phyloP scores from a whole-genome alignment of 2,888 invertebrate species.

The Drosophila parthenogenetica region DNA sequence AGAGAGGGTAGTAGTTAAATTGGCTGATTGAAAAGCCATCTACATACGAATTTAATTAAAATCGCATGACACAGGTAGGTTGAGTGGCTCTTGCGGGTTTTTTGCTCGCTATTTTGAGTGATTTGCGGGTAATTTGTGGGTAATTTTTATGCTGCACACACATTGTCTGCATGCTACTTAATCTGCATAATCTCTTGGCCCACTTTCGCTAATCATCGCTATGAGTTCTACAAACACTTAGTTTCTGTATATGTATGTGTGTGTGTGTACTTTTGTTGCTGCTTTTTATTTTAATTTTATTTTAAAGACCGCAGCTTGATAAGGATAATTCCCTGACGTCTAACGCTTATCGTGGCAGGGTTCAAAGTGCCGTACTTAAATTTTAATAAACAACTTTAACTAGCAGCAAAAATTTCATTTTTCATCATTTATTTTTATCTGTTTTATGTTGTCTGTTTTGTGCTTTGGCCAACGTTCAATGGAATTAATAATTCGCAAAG shows the following conservation, averaged over 20 bases:
- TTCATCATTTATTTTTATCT: conserved; percentile 15
- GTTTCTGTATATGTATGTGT: neutral
- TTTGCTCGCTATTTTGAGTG: conserved; percentile 9
- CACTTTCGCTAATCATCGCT: conserved; percentile 63
- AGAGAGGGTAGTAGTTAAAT: neutral
- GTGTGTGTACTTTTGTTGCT: conserved; percentile 7
- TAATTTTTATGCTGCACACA: conserved; percentile 52
- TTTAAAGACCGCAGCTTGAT: conserved; percentile 45
- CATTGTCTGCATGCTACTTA: conserved; percentile 27
- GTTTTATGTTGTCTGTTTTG: conserved; percentile 10
- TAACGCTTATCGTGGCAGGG: conserved; percentile 27
- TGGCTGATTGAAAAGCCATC: conserved; percentile 72
- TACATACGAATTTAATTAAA: conserved; percentile 70
- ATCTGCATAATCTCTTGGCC: conserved; percentile 68
- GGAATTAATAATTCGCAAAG: conserved; percentile 41
- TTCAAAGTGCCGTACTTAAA: conserved; percentile 26
- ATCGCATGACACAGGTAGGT: conserved; percentile 30
- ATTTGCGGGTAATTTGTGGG: conserved; percentile 72
- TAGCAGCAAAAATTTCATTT: neutral
- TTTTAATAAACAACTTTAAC: conserved; percentile 10
- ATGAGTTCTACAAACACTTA: conserved; percentile 36
- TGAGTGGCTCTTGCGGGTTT: conserved; percentile 29
- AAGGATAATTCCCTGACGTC: conserved; percentile 40
- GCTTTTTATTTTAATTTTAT: conserved; percentile 44
- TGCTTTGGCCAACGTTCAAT: conserved; percentile 28